Conservation (phyloP, 2,888 invertebrate genomes). For the Hanleya hanleyi region DNA sequence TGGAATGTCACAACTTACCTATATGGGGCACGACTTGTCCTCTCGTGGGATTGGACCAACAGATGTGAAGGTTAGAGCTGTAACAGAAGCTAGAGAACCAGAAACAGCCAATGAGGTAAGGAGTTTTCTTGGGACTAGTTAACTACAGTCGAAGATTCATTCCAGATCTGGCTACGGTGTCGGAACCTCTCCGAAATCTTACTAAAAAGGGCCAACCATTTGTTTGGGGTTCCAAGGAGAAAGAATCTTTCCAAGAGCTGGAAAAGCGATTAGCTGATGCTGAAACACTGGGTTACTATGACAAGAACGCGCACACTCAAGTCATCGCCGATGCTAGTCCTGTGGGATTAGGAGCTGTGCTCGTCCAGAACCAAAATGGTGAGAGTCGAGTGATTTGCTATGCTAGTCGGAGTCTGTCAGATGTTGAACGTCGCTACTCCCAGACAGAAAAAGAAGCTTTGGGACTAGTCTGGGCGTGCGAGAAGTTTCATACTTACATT, state of each 20-base stretch:
- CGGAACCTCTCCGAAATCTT: conserved; percentile 15
- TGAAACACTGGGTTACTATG: conserved; percentile 23
- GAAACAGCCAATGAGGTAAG: conserved; percentile 17
- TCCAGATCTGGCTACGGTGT: conserved; percentile 16
- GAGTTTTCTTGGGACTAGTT: conserved; percentile 23
- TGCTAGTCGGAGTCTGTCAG: conserved; percentile 26
- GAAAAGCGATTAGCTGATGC: conserved; percentile 11
- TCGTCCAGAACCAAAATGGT: conserved; percentile 30
- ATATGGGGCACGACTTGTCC: conserved; percentile 28
- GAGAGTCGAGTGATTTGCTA: conserved; percentile 29
- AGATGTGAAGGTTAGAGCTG: conserved; percentile 19
- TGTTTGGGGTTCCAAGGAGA: background rate
- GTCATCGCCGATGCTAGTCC: conserved; percentile 32
- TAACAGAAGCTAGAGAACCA: conserved; percentile 20
- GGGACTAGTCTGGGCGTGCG: conserved; percentile 23
- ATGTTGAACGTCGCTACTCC: conserved; percentile 32
- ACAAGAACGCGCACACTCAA: conserved; percentile 7
- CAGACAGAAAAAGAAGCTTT: conserved; percentile 41
- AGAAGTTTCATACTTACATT: conserved; percentile 12
- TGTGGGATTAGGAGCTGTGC: conserved; percentile 30
- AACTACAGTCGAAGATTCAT: conserved; percentile 22
- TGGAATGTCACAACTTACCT: conserved; percentile 23
- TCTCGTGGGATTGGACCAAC: conserved; percentile 17
- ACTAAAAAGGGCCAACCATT: background rate
- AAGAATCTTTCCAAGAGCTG: conserved; percentile 19